phyloP scores from a whole-genome alignment of 1,140 invertebrate genomes.

The Pseudobourletiella spinata region DNA sequence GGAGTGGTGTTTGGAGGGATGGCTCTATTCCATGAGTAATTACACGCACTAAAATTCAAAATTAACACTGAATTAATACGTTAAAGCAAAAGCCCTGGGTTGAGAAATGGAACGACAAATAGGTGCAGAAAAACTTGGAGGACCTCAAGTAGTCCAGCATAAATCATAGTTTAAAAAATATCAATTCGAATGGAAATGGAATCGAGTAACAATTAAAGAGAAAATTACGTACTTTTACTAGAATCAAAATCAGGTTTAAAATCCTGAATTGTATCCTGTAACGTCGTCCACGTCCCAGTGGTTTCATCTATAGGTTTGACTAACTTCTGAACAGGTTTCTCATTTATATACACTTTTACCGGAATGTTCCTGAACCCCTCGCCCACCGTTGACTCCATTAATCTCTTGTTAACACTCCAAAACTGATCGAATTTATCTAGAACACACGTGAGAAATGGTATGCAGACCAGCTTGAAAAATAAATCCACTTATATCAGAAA shows the following conservation, averaged over 20 bases:
- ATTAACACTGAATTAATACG: too few species aligned
- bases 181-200: too few species aligned
- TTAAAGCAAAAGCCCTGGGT: too few species aligned
- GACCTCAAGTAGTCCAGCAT: too few species aligned
- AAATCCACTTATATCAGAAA: not conserved
- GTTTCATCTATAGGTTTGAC: slow-evolving; percentile 59
- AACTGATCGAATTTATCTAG: slow-evolving; percentile 98
- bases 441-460: slow-evolving; percentile 36
- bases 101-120: too few species aligned
- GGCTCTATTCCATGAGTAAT: slow-evolving; percentile 83
- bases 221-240: not conserved
- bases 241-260: slow-evolving; percentile 20
- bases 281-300: slow-evolving; percentile 28
- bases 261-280: slow-evolving; percentile 25
- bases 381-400: slow-evolving; percentile 72
- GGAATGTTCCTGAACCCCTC: slow-evolving; percentile 88
- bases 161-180: too few species aligned
- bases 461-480: slow-evolving; percentile 7
- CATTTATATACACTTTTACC: slow-evolving; percentile 64
- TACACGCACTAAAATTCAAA: slow-evolving; percentile 53
- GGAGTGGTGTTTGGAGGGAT: slow-evolving; percentile 79
- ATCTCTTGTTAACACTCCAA: slow-evolving; percentile 88
- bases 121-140: too few species aligned
- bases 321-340: slow-evolving; percentile 54
- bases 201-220: too few species aligned